Evolutionary conservation across 2,113 vertebrate genomes (phyloP), one percentile per base, ranked within the genome.

Genomic region (Reinhardtius hippoglossoides): DNA sequence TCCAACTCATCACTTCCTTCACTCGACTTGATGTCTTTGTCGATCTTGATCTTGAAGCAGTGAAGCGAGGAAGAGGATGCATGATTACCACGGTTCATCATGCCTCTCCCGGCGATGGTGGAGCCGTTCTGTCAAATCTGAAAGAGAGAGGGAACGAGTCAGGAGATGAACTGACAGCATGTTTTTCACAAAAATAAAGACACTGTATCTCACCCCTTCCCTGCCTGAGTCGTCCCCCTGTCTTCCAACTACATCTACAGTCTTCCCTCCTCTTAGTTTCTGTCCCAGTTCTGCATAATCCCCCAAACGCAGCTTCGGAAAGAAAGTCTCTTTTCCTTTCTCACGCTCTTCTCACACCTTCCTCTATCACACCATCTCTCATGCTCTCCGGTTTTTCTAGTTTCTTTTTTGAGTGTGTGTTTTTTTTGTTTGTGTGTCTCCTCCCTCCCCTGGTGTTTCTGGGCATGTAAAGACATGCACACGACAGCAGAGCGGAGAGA

Each of bases 381-480:
- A 24, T 67, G 63, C 67, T 10, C 83, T 83, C 89, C 61, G 76
- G 91, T 94, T 92, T 92, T 91, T 91, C 91, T 90, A 89, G 89
- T 93, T 93, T 92, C 75, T 82, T 86, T 85, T 89, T 88, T 42
- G 40, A 12, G 12, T 12, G 40, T 42, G 40, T 42, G 40, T 10
- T 10, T 10, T 27, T 81, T 79, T 74, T 76, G 5, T 5, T 31
- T 31, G 31, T 31, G 31, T 74, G 81, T 86, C 92, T 92, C 90
- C 92, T 88, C 88, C 91, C 88, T 84, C 89, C 75, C 76, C 78
- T 31, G 63, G 79, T 82, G 84, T 81, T 87, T 75, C 74, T 80
- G 74, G 66, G 84, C 93, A 91, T 90, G 93, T 93, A 84, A 74
- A 64, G 90, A 78, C 94, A 93, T 84, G 92, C 57, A 83, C 65